These are phyloP conservation scores for Druceiella hillmani DNA, from an alignment of 2,888 invertebrate species.

Conservation along the genomic window DNA sequence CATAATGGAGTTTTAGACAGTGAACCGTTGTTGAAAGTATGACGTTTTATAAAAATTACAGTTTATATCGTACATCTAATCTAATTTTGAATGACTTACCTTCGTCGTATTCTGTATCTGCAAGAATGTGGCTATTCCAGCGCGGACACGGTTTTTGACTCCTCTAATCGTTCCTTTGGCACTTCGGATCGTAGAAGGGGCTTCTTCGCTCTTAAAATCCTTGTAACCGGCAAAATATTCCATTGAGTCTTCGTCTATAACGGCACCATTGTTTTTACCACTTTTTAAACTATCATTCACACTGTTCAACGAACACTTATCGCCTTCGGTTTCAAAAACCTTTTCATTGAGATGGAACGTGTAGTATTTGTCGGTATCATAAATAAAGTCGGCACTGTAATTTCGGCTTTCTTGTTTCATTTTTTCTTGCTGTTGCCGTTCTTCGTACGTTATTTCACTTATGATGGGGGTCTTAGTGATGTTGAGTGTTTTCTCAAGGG, in stretches of 20 bases:
- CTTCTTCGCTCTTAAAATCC: conserved; percentile 59
- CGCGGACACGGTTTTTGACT: conserved; percentile 89
- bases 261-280: conserved; percentile 40
- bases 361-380: conserved; percentile 74
- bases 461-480: conserved; percentile 45
- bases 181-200: conserved; percentile 78
- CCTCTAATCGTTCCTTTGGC: conserved; percentile 90
- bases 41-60: too few species aligned
- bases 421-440: conserved; percentile 51
- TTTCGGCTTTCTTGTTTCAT: conserved; percentile 41
- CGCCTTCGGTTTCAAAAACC: conserved; percentile 41
- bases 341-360: conserved; percentile 79
- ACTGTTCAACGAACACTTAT: conserved; percentile 32
- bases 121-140: conserved; percentile 92
- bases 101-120: conserved; percentile 75
- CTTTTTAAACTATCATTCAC: conserved; percentile 34
- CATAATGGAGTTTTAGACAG: too few species aligned
- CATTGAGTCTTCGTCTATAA: conserved; percentile 45
- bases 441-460: conserved; percentile 64
- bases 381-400: conserved; percentile 52
- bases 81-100: conserved; percentile 53
- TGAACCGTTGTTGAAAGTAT: too few species aligned
- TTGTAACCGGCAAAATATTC: conserved; percentile 77
- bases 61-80: too few species aligned
- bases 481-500: conserved; percentile 23